Percentiles rank a stretch among this genome's conserved stretches.
phyloP scores from a whole-genome alignment of 1,140 invertebrate genomes.

The Tetragnatha versicolor region DNA sequence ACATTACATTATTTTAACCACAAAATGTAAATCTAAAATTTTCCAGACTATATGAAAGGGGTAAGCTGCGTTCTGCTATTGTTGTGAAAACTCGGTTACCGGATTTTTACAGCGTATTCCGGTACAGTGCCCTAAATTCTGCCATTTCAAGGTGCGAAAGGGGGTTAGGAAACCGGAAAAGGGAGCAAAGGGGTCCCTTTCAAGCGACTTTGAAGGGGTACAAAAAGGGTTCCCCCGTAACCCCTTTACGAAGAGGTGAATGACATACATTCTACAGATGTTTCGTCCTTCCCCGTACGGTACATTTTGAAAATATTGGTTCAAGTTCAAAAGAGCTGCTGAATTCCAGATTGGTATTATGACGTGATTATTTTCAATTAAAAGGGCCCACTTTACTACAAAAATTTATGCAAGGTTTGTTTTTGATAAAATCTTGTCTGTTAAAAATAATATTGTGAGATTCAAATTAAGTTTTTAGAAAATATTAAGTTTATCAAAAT shows the following conservation, averaged over 20 bases:
- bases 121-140: conserved; percentile 23
- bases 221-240: background rate
- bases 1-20: too few relatives aligned
- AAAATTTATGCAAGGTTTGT: too few relatives aligned
- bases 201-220: background rate
- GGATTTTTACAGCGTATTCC: background rate
- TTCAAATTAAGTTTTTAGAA: too few relatives aligned
- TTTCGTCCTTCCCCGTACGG: background rate
- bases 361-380: too few relatives aligned
- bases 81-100: background rate
- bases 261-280: conserved; percentile 20
- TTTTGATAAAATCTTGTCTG: too few relatives aligned
- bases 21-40: too few relatives aligned
- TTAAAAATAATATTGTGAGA: too few relatives aligned
- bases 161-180: conserved; percentile 4
- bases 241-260: conserved; percentile 25
- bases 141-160: background rate
- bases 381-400: too few relatives aligned
- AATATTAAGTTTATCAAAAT: too few relatives aligned
- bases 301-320: conserved; percentile 13
- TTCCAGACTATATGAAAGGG: too few relatives aligned
- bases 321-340: too few relatives aligned
- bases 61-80: background rate
- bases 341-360: too few relatives aligned
- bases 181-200: background rate